Conservation (phyloP, 53 echinoderm and acorn worm species). For the Paelopatides confundens region DNA sequence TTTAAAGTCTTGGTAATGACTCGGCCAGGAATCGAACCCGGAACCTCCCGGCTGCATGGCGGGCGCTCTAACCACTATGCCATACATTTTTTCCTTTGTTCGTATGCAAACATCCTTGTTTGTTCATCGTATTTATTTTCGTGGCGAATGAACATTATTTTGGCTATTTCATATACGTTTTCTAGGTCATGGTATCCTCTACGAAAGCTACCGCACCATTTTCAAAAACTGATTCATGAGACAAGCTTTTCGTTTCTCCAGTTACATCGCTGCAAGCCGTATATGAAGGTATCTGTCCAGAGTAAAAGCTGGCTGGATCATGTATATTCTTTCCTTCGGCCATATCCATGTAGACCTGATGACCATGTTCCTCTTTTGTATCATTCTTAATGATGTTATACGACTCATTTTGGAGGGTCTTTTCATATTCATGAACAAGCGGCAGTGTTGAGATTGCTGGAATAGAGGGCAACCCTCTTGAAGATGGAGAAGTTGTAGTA, state of each 20-base stretch:
- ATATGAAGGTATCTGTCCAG: not conserved
- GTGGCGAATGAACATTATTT: conserved; percentile 6
- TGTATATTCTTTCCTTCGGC: not conserved
- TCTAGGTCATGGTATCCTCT: conserved; percentile 31
- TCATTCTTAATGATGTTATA: conserved; percentile 29
- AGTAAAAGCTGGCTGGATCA: not conserved
- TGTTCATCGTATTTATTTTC: not conserved
- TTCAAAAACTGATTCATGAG: not conserved
- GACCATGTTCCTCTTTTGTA: not conserved
- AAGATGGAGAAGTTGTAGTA: not conserved
- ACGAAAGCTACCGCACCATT: too few species aligned
- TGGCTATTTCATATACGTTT: conserved; percentile 26
- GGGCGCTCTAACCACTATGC: too few species aligned
- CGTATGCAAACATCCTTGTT: too few species aligned
- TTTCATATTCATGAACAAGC: not conserved
- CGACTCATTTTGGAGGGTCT: not conserved
- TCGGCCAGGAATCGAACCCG: too few species aligned
- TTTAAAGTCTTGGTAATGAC: too few species aligned
- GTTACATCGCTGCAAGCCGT: not conserved
- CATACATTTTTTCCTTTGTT: too few species aligned
- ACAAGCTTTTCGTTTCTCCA: not conserved
- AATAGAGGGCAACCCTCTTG: not conserved
- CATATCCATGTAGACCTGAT: conserved; percentile 34
- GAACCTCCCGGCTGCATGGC: too few species aligned
- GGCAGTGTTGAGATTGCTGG: not conserved